Base-by-base conservation (phyloP, 2,797 vertebrate species). In the Tinamus major region DNA sequence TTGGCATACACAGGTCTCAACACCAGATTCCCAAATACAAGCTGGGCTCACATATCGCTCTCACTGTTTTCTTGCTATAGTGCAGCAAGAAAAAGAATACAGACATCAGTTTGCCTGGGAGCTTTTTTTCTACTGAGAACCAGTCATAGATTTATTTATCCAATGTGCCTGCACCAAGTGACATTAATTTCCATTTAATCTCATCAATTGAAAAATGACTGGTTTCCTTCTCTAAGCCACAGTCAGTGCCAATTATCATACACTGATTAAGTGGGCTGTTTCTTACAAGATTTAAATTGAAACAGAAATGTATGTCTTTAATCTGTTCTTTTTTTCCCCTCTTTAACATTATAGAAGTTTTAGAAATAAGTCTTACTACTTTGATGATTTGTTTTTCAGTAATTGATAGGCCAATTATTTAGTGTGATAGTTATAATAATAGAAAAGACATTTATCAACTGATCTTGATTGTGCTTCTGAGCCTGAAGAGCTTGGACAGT, bases 161-260 rank as follows among this genome's bases (percentile, higher is more conserved):
- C 61, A 51, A 27, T 44, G 17, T 65, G 87, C 49, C 68, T 49
- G 61, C 83, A 93, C 19, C 84, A 96, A 95, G 86, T 82, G 79
- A 93, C 79, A 95, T 68, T 78, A 91, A 96, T 91, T 95, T 96
- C 82, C 85, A 59, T 92, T 85, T 96, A 85, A 95, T 79, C 56
- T 95, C 91, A 92, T 88, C 89, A 87, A 89, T 17, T 93, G 87
- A 94, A 93, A 97, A 96, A 90, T 93, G 87, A 90, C 84, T 69
- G 65, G 76, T 87, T 83, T 94, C 91, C 89, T 89, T 87, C 74
- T 95, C 88, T 78, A 86, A 81, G 96, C 62, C 82, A 91, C 93
- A 92, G 89, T 93, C 89, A 90, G 55, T 42, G 63, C 79, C 92
- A 94, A 90, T 96, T 93, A 96, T 89, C 89, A 92, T 7, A 92